These are phyloP conservation scores for Plebejus melissa DNA, from an alignment of 2,888 invertebrate species.

Conservation along the genomic window DNA sequence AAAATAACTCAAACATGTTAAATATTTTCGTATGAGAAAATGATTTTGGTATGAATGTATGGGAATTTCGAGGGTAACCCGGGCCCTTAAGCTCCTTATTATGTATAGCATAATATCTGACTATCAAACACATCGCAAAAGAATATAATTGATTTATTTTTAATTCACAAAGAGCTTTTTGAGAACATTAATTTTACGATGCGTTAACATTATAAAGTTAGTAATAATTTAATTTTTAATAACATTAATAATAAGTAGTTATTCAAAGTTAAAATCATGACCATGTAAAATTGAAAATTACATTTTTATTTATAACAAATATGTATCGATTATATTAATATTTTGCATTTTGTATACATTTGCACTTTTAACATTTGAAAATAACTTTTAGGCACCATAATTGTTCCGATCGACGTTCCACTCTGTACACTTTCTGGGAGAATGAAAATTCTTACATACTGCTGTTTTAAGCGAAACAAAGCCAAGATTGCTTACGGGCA, in stretches of 20 bases:
- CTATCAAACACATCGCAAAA: not conserved
- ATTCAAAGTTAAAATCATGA: not conserved
- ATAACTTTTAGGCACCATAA: constrained; percentile 19
- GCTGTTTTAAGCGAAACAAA: not conserved
- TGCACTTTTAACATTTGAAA: constrained; percentile 20
- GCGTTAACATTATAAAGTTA: not conserved
- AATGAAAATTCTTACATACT: not conserved
- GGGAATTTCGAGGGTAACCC: too few species aligned
- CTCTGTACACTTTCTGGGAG: not conserved
- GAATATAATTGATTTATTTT: not conserved
- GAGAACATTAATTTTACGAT: not conserved
- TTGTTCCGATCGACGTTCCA: constrained; percentile 17
- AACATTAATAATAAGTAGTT: not conserved
- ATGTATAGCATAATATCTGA: not conserved
- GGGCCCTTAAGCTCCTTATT: not conserved
- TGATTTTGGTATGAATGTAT: too few species aligned
- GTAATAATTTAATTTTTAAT: not conserved
- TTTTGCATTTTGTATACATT: constrained; percentile 18
- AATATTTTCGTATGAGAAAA: too few species aligned
- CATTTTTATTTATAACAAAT: constrained; percentile 1
- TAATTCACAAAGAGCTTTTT: not conserved
- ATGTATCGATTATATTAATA: not conserved
- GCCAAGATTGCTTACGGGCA: not conserved
- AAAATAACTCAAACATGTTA: too few species aligned
- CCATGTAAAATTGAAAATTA: not conserved